phyloP scores from a whole-genome alignment of 2,113 vertebrate species.

The Chroicocephalus ridibundus region DNA sequence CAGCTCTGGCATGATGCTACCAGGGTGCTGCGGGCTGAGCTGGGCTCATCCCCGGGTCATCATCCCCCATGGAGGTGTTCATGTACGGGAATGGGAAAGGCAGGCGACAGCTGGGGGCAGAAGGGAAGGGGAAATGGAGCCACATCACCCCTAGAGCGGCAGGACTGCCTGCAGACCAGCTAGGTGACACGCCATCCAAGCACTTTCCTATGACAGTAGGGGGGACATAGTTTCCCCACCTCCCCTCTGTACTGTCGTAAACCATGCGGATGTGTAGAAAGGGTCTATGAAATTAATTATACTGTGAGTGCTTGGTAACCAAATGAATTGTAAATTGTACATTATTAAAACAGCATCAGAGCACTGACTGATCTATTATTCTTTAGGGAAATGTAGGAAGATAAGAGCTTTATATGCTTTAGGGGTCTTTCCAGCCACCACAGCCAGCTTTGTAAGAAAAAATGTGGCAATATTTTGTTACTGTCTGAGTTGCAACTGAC shows the following conservation, averaged over 20 bases:
- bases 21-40: not conserved
- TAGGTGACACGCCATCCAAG: not conserved
- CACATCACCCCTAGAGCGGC: not conserved
- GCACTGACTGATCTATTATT: constrained; percentile 80
- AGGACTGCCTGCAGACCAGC: not conserved
- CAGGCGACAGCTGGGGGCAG: not conserved
- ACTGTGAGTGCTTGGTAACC: constrained; percentile 77
- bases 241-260: constrained; percentile 31
- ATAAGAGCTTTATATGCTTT: constrained; percentile 76
- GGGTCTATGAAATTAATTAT: constrained; percentile 82
- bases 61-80: not conserved
- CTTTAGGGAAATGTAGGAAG: constrained; percentile 76
- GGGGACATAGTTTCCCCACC: not conserved
- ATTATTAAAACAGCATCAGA: constrained; percentile 83
- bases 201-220: not conserved
- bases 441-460: constrained; percentile 56
- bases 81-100: not conserved
- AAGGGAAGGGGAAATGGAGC: not conserved
- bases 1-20: not conserved
- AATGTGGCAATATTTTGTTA: constrained; percentile 39
- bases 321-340: constrained; percentile 83
- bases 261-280: constrained; percentile 59
- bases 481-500: constrained; percentile 33
- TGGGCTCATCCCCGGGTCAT: not conserved
- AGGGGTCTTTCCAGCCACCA: constrained; percentile 67